phyloP scores from a whole-genome alignment of 2,113 vertebrate species.

The Ammodytes marinus region DNA sequence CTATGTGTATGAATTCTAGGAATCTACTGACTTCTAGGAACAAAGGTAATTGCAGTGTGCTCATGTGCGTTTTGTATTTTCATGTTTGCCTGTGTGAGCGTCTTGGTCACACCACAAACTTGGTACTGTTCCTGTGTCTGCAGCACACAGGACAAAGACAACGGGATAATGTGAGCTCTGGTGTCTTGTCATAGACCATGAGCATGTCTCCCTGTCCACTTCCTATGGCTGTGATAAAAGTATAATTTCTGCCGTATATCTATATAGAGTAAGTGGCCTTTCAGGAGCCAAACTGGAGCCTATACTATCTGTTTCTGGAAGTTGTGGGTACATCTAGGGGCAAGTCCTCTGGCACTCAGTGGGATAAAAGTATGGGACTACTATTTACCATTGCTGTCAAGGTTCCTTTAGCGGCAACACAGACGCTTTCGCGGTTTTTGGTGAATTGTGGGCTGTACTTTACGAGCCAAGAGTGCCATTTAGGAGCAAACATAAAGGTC shows the following conservation, averaged over 20 bases:
- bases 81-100: slow-evolving; percentile 8
- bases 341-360: slow-evolving; percentile 14
- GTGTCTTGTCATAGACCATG: slow-evolving; percentile 45
- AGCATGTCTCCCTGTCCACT: slow-evolving; percentile 48
- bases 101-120: slow-evolving; percentile 53
- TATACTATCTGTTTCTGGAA: slow-evolving; percentile 43
- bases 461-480: slow-evolving; percentile 49
- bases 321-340: slow-evolving; percentile 27
- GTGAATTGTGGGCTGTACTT: slow-evolving; percentile 24
- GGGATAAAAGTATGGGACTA: slow-evolving; percentile 29
- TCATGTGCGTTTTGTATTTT: slow-evolving; percentile 3
- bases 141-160: slow-evolving; percentile 38
- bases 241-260: slow-evolving; percentile 58
- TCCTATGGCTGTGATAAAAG: slow-evolving; percentile 54
- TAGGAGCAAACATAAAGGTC: slow-evolving; percentile 42
- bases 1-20: slow-evolving; percentile 30
- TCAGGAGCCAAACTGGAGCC: slow-evolving; percentile 54
- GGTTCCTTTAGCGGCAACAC: slow-evolving; percentile 42
- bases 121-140: slow-evolving; percentile 18
- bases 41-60: slow-evolving; percentile 39
- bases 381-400: not conserved
- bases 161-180: slow-evolving; percentile 42
- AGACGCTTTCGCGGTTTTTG: slow-evolving; percentile 48
- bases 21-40: slow-evolving; percentile 47
- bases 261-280: slow-evolving; percentile 58